Evolutionary conservation across 2,888 invertebrate genomes (phyloP), one percentile per base, ranked within the genome.

Genomic region (Antheraea yamamai): DNA sequence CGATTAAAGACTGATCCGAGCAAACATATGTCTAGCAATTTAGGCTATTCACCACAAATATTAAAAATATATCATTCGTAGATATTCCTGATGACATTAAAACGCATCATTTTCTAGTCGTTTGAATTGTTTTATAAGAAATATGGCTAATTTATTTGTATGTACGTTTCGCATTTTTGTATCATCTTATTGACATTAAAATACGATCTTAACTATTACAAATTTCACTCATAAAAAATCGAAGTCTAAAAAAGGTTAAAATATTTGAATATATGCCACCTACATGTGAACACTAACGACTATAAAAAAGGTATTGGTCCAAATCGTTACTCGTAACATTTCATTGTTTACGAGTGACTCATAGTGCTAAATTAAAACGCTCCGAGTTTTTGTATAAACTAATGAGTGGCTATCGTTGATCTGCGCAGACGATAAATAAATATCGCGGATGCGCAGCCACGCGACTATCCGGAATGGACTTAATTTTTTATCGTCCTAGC

Each of bases 361-460:
- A 91, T 82, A 81, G 82, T 81, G 61, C 61, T 47, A 88, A 88
- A 86, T 87, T 87, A 85, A 87, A 84, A 79, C n/a, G 20, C 10
- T 23, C 23, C 12, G 61, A 23, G 61, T n/a, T 61, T 61, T 66
- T 66, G 16, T 66, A 12, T 4, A 4, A 66, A 4, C 64, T 30
- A 66, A 30, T 26, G 30, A 30, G 90, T 83, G 81, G 85, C 87
- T 84, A 85, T 81, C 83, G 84, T 84, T 86, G 85, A 81, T 83
- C 84, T 85, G 84, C 81, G 78, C 79, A 77, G 79, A 80, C 82
- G 78, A 88, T 91, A 89, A 89, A 88, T 89, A 86, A 88, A 81
- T 78, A 82, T 85, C 81, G 78, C 86, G 87, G 87, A 92, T 89
- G 88, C 87, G 82, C 79, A 73, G 84, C 84, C 88, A 89, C 87